phyloP scores from a whole-genome alignment of 2,888 invertebrate species.

The Cactoblastis cactorum region DNA sequence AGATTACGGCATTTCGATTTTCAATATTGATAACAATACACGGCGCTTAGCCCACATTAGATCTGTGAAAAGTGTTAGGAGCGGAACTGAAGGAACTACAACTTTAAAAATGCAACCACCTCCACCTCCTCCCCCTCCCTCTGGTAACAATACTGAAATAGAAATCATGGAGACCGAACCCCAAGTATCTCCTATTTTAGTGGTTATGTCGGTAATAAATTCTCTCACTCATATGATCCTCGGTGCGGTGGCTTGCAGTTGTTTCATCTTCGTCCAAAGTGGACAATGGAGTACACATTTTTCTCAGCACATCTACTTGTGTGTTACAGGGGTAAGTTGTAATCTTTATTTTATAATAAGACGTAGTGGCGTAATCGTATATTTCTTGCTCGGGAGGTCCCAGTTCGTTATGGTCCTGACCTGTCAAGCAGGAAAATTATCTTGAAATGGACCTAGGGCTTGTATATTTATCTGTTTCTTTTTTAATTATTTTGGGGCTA shows the following conservation, averaged over 20 bases:
- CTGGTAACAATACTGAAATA: background rate
- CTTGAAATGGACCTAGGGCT: no score
- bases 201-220: slow-evolving; percentile 20
- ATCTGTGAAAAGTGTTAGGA: background rate
- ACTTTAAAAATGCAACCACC: background rate
- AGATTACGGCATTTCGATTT: background rate
- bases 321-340: slow-evolving; percentile 9
- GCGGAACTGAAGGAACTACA: background rate
- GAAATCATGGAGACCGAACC: background rate
- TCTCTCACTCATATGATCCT: slow-evolving; percentile 26
- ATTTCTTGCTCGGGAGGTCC: no score
- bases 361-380: no score
- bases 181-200: slow-evolving; percentile 2
- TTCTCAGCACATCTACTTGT: slow-evolving; percentile 18
- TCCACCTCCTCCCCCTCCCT: background rate
- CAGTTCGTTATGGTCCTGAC: no score
- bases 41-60: background rate
- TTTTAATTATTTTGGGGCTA: no score
- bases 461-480: no score
- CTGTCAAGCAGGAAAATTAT: no score
- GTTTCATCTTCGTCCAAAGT: slow-evolving; percentile 16
- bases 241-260: slow-evolving; percentile 27
- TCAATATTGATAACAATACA: background rate
- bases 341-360: no score
- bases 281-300: background rate